Conservation (phyloP, 2,888 invertebrate genomes). For the Trichogramma dendrolimi region DNA sequence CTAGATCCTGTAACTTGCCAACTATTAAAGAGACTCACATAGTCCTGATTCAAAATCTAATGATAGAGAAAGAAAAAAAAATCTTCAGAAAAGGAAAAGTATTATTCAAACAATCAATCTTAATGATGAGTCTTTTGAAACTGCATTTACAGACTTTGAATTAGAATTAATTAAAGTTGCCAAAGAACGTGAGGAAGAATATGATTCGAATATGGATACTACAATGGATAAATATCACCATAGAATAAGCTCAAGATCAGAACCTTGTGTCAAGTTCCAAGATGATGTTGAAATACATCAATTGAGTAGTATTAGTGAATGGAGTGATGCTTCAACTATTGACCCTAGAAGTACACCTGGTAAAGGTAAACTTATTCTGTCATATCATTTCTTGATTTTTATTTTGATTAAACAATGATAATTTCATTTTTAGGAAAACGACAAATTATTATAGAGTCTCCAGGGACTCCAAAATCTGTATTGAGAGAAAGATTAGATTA, state of each 20-base stretch:
- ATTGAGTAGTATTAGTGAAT: slow-evolving; percentile 18
- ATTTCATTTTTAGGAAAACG: neutral
- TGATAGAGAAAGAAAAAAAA: neutral
- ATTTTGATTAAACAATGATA: slow-evolving; percentile 11
- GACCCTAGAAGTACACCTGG: slow-evolving; percentile 13
- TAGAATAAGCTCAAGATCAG: slow-evolving; percentile 4
- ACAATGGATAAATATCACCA: slow-evolving; percentile 1
- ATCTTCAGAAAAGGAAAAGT: slow-evolving; percentile 31
- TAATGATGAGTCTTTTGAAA: slow-evolving; percentile 37
- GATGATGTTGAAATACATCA: slow-evolving; percentile 23
- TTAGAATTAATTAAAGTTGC: slow-evolving; percentile 46
- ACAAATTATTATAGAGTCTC: slow-evolving; percentile 26
- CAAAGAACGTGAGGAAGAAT: slow-evolving; percentile 29
- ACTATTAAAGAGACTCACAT: slow-evolving; percentile 34
- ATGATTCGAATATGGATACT: slow-evolving; percentile 7
- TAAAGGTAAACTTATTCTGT: slow-evolving; percentile 17
- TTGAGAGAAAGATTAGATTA: slow-evolving; percentile 51
- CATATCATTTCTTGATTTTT: neutral
- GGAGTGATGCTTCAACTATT: slow-evolving; percentile 29
- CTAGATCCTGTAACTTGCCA: slow-evolving; percentile 23
- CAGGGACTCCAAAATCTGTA: slow-evolving; percentile 43
- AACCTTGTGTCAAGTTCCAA: slow-evolving; percentile 23
- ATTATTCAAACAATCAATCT: slow-evolving; percentile 36
- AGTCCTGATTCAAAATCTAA: slow-evolving; percentile 14
- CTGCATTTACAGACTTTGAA: slow-evolving; percentile 48